Evolutionary conservation across 2,888 invertebrate genomes (phyloP), one percentile per base, ranked within the genome.

Genomic region (Papilio gigon): DNA sequence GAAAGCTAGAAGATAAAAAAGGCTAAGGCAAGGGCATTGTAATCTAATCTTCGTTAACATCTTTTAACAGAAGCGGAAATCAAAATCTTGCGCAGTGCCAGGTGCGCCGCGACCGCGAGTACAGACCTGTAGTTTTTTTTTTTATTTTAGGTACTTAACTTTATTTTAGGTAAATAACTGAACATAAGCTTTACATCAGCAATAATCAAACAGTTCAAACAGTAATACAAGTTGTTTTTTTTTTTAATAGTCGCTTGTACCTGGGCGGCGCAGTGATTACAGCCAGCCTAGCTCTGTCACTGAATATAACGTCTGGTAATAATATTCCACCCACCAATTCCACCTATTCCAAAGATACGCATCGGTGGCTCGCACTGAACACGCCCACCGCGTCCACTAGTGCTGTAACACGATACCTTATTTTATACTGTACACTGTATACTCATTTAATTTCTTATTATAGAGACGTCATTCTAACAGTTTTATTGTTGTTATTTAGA

Each of bases 321-420:
- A 83, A 83, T 88, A 90, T 90, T 86, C 90, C 90, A 88, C 90
- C 90, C 83, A 89, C 89, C 85, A 84, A 88, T 89, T 89, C 88
- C 83, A 86, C 87, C 87, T 84, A 87, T 85, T 83, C 80, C 79
- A 78, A 79, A 89, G 90, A 91, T 90, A 91, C 86, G 85, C 87
- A 90, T 91, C 90, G 86, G 87, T 88, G 87, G 86, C 82, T 78
- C 79, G 75, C 70, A 72, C 76, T 69, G 74, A 67, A 75, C 65
- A 84, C 90, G 90, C 90, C 89, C 85, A 81, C 82, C 71, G 70
- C 66, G 8, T 77, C 50, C 56, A 53, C 44, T 65, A 69, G 69
- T 69, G 69, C 14, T 35, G 68, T 65, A 37, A 53, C 64, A 70
- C 20, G n/a, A 5, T 4, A 9, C 53, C 22, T 68, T 65, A 68